Evolutionary conservation across 2,113 vertebrate genomes (phyloP).

Genomic region (Mixornis gularis): DNA sequence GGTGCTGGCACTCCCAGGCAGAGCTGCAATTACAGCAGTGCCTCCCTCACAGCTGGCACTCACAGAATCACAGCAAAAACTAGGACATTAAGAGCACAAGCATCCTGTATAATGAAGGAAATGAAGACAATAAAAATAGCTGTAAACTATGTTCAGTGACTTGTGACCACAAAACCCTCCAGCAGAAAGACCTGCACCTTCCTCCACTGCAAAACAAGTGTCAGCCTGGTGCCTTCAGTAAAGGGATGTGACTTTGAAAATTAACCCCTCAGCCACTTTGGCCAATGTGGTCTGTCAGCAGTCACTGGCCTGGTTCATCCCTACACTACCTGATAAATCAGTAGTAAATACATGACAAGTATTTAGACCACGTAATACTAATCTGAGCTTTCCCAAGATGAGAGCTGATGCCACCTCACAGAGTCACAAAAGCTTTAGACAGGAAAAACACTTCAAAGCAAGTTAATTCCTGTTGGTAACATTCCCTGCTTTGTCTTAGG

Average conservation of each 20-base stretch:
- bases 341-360: not conserved
- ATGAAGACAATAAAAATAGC: not conserved
- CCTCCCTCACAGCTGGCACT: slow-evolving; percentile 22
- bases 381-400: not conserved
- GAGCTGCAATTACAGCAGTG: not conserved
- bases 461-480: not conserved
- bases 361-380: not conserved
- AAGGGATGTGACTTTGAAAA: not conserved
- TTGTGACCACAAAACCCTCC: not conserved
- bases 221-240: not conserved
- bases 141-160: not conserved
- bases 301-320: not conserved
- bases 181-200: not conserved
- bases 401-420: not conserved
- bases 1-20: not conserved
- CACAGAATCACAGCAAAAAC: not conserved
- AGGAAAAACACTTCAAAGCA: not conserved
- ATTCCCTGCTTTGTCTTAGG: not conserved
- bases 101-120: not conserved
- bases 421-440: not conserved
- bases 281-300: not conserved
- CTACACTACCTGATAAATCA: not conserved
- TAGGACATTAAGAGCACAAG: not conserved
- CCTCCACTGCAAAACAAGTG: not conserved
- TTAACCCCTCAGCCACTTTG: not conserved